These are phyloP conservation scores for Pollimyrus isidori DNA, from an alignment of 2,113 vertebrate genomes.

Conservation along the genomic window DNA sequence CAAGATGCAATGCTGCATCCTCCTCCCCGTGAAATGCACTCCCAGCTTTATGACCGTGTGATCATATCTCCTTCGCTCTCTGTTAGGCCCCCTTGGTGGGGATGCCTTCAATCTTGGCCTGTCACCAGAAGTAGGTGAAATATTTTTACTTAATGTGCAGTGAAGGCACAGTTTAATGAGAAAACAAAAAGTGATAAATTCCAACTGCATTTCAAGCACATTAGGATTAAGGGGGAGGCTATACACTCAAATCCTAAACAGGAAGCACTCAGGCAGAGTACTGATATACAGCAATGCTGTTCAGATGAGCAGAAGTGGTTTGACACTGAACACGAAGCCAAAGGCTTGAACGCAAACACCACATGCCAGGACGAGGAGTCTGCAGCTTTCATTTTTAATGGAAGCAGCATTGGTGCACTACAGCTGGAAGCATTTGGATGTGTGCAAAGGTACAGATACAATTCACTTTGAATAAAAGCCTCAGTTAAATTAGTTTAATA, in stretches of 20 bases:
- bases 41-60: background rate
- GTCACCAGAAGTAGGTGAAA: background rate
- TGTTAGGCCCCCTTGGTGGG: background rate
- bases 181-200: background rate
- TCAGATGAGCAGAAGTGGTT: background rate
- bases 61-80: background rate
- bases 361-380: background rate
- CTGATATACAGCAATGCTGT: background rate
- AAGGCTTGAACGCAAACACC: background rate
- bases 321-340: background rate
- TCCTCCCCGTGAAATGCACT: background rate
- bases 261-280: background rate
- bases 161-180: background rate
- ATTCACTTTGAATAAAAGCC: background rate
- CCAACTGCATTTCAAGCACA: background rate
- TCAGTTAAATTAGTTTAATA: background rate
- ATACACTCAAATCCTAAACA: background rate
- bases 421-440: background rate
- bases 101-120: background rate
- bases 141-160: background rate
- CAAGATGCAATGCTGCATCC: background rate
- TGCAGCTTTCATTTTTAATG: background rate
- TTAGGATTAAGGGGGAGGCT: background rate
- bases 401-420: background rate
- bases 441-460: background rate